These are phyloP conservation scores for Brachionus manjavacas DNA, from an alignment of 1,140 invertebrate species.

Conservation along the genomic window DNA sequence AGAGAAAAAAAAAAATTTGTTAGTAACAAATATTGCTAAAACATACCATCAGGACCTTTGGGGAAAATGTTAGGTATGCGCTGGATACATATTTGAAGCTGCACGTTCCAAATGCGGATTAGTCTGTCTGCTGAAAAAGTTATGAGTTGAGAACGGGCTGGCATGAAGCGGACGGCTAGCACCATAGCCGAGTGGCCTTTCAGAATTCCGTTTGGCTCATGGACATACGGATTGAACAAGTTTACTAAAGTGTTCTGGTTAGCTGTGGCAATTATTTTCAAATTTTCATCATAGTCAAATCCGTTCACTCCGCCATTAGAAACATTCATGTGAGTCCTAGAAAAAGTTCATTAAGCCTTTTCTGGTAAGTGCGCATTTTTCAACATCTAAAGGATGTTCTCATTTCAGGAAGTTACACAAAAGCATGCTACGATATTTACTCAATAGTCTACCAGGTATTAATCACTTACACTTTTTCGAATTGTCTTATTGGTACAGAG, in stretches of 20 bases:
- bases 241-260: conserved; percentile 40
- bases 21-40: too few species aligned
- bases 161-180: conserved; percentile 54
- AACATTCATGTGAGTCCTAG: conserved; percentile 30
- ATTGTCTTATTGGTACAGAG: conserved; percentile 19
- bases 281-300: conserved; percentile 31
- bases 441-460: background rate
- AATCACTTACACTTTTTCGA: conserved; percentile 28
- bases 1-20: background rate
- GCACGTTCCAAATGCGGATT: conserved; percentile 57
- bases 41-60: conserved; percentile 54
- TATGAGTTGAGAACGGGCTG: conserved; percentile 51
- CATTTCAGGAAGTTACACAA: background rate
- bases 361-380: background rate
- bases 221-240: conserved; percentile 35
- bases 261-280: conserved; percentile 36
- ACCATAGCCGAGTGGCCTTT: conserved; percentile 57
- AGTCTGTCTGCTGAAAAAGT: conserved; percentile 58
- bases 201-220: conserved; percentile 46
- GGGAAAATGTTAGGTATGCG: conserved; percentile 53
- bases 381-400: background rate
- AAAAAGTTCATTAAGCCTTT: background rate
- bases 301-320: conserved; percentile 24
- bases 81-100: conserved; percentile 48
- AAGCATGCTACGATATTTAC: conserved; percentile 19